phyloP scores from a whole-genome alignment of 2,888 invertebrate genomes.

The Phania funesta region DNA sequence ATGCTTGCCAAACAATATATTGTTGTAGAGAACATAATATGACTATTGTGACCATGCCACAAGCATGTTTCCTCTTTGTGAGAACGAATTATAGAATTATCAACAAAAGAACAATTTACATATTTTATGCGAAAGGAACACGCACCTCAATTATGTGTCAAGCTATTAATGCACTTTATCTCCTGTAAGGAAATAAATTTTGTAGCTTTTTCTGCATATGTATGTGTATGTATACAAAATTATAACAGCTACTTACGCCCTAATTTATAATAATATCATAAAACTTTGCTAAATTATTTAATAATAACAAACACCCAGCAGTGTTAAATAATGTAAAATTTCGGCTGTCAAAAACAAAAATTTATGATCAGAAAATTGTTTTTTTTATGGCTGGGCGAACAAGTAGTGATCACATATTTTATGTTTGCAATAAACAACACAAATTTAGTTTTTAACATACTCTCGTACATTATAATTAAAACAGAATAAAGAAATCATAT shows the following conservation, averaged over 20 bases:
- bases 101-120: no score
- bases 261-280: neutral
- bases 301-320: conserved; percentile 9
- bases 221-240: neutral
- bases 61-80: no score
- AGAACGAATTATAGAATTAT: no score
- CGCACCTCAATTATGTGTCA: no score
- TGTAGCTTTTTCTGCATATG: no score
- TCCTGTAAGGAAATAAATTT: no score
- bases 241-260: neutral
- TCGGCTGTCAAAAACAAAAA: neutral
- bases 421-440: neutral
- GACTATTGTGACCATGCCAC: no score
- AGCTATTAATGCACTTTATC: no score
- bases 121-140: no score
- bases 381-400: neutral
- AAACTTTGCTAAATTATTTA: conserved; percentile 24
- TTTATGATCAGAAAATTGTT: conserved; percentile 39
- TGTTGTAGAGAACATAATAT: no score
- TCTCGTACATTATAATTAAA: conserved; percentile 24
- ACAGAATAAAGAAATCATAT: conserved; percentile 3
- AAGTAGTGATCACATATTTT: conserved; percentile 19
- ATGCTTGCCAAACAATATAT: no score
- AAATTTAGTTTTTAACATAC: conserved; percentile 36
- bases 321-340: neutral